Evolutionary conservation across 2,113 vertebrate genomes (phyloP).

Genomic region (Neodon shergylaensis): DNA sequence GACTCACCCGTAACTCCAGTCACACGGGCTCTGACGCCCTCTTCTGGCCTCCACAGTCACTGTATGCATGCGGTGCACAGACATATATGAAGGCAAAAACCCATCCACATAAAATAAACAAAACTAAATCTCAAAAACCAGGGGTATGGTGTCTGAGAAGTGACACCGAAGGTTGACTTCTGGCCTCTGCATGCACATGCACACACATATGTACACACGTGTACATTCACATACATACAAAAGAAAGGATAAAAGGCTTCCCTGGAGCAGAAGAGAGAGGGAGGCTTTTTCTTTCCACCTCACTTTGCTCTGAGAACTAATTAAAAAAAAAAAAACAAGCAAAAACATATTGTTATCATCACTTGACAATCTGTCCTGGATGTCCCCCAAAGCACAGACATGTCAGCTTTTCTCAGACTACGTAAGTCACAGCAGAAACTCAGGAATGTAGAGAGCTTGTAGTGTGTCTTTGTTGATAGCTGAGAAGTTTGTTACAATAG

Average conservation of each 20-base stretch:
- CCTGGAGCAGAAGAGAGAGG: background rate
- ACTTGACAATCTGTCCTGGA: background rate
- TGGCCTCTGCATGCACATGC: background rate
- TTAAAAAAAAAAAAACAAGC: too few relatives aligned
- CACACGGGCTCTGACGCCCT: background rate
- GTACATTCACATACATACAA: background rate
- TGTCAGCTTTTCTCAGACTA: background rate
- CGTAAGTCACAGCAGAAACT: background rate
- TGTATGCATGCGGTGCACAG: background rate
- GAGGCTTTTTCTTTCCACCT: conserved; percentile 11
- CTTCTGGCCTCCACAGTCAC: background rate
- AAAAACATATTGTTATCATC: background rate
- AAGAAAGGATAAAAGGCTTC: background rate
- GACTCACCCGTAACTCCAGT: background rate
- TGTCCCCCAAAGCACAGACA: background rate
- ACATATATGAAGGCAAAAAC: background rate
- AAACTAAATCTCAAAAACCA: background rate
- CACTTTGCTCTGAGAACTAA: background rate
- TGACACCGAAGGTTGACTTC: too few relatives aligned
- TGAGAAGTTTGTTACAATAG: background rate
- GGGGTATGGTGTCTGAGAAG: background rate
- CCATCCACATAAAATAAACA: background rate
- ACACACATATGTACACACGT: too few relatives aligned
- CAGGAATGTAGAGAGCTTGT: too few relatives aligned
- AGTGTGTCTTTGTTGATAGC: background rate